phyloP scores from a whole-genome alignment of 2,113 vertebrate genomes.

The Ariopsis seemanni region DNA sequence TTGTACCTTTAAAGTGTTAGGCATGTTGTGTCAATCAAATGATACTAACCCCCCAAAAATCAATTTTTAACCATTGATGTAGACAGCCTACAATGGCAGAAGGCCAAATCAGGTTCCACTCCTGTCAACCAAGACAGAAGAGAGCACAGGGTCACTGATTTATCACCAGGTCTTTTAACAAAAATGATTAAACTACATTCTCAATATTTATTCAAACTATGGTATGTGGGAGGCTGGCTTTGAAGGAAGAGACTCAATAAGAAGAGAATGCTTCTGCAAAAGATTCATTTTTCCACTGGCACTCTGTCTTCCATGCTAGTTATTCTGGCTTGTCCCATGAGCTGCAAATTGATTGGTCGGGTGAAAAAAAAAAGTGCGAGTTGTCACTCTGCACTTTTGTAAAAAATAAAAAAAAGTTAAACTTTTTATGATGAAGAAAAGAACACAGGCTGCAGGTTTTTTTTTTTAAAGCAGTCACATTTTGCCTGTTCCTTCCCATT shows the following conservation, averaged over 20 bases:
- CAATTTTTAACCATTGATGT: background rate
- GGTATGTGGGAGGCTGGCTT: background rate
- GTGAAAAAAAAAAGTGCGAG: background rate
- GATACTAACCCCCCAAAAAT: too few relatives aligned
- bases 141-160: background rate
- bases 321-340: background rate
- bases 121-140: background rate
- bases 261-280: background rate
- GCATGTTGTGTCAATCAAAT: too few relatives aligned
- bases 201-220: background rate
- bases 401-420: background rate
- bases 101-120: background rate
- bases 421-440: background rate
- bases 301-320: background rate
- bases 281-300: background rate
- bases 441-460: background rate
- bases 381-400: background rate
- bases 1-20: too few relatives aligned
- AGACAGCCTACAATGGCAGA: background rate
- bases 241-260: background rate
- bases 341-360: background rate
- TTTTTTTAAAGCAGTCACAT: background rate
- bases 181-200: background rate
- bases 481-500: background rate
- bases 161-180: background rate